A percentile compares a stretch with the other conserved stretches of the same genome.
These are phyloP conservation scores for Phyllostomus hastatus DNA, from an alignment of 2,113 vertebrate genomes.

Conservation along the genomic window DNA sequence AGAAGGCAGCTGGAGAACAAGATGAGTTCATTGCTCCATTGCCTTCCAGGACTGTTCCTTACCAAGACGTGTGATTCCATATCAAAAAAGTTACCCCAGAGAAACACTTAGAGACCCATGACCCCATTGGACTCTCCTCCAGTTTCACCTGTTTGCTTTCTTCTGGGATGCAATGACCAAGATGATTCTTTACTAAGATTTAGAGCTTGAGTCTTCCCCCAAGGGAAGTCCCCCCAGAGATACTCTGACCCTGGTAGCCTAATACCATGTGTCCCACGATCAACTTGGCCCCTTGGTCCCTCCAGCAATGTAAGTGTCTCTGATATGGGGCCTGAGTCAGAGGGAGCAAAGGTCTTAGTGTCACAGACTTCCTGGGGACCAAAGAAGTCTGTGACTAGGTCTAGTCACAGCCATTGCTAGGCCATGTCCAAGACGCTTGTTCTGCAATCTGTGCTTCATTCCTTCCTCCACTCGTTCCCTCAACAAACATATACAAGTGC, in stretches of 20 bases:
- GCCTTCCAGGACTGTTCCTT: conserved; percentile 33
- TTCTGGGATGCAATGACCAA: background rate
- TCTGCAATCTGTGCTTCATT: background rate
- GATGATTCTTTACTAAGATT: background rate
- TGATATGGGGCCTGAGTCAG: background rate
- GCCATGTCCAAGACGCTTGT: background rate
- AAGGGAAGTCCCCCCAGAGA: background rate
- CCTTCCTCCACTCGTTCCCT: background rate
- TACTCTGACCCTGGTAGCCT: background rate
- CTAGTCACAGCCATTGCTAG: background rate
- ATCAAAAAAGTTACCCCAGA: conserved; percentile 55
- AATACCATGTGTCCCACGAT: background rate
- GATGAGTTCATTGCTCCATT: background rate
- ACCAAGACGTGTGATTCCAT: conserved; percentile 66
- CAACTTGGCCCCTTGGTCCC: background rate
- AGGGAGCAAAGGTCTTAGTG: background rate
- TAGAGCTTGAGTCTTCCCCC: background rate
- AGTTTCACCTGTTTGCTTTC: background rate
- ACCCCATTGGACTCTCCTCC: background rate
- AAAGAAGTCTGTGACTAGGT: too few species aligned
- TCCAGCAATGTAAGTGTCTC: background rate
- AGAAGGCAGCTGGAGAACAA: conserved; percentile 19
- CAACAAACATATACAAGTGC: background rate
- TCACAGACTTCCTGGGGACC: background rate
- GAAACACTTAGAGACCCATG: conserved; percentile 54